Evolutionary conservation across 2,113 vertebrate genomes (phyloP).

Genomic region (Anarhynchus alexandrinus): DNA sequence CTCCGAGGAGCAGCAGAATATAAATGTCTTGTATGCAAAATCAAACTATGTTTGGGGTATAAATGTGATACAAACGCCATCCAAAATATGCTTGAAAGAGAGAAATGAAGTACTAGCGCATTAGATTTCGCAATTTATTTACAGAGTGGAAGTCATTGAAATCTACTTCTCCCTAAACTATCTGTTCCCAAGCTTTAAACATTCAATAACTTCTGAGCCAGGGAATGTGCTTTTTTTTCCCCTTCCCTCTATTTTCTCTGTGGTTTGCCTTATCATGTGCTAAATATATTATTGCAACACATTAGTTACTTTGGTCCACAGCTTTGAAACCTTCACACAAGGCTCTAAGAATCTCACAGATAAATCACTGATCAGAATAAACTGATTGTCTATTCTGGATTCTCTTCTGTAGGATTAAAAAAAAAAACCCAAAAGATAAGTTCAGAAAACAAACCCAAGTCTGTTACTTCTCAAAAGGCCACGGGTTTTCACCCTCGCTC

Average conservation of each 20-base stretch:
- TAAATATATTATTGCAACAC: slow-evolving; percentile 42
- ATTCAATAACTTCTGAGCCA: slow-evolving; percentile 36
- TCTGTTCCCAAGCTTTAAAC: slow-evolving; percentile 52
- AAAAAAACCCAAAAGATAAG: not conserved
- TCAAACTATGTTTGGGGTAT: not conserved
- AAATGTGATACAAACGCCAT: slow-evolving; percentile 30
- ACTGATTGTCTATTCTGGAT: slow-evolving; percentile 26
- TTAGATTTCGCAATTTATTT: slow-evolving; percentile 47
- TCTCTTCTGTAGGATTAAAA: slow-evolving; percentile 21
- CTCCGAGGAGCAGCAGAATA: not conserved
- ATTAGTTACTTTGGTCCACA: slow-evolving; percentile 24
- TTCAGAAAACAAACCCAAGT: slow-evolving; percentile 16
- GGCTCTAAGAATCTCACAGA: slow-evolving; percentile 5
- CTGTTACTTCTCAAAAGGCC: slow-evolving; percentile 32
- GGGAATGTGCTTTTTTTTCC: not conserved
- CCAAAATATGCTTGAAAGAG: slow-evolving; percentile 35
- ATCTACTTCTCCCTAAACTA: slow-evolving; percentile 34
- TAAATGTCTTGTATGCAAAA: not conserved
- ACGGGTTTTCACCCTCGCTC: not conserved
- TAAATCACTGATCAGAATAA: slow-evolving; percentile 55
- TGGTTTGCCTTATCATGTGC: slow-evolving; percentile 43
- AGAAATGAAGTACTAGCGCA: slow-evolving; percentile 41
- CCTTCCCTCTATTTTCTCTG: slow-evolving; percentile 12
- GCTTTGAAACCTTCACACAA: not conserved
- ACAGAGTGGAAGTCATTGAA: slow-evolving; percentile 28